Conservation (phyloP, 2,113 vertebrate genomes). For the Lophius piscatorius region DNA sequence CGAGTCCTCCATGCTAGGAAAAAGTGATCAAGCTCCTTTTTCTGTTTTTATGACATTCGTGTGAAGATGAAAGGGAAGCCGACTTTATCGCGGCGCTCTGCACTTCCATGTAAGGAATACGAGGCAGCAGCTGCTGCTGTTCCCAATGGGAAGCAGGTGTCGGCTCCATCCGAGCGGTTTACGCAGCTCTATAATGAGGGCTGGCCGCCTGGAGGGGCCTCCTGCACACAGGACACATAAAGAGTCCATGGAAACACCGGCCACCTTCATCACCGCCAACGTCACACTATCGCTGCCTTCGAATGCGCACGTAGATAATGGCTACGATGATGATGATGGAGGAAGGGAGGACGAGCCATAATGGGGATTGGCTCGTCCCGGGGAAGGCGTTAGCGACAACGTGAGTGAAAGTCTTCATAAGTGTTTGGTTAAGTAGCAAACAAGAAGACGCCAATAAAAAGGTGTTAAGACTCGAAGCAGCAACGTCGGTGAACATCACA, state of each 20-base stretch:
- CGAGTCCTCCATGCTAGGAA: conserved; percentile 44
- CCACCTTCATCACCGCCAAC: conserved; percentile 23
- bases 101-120: conserved; percentile 57
- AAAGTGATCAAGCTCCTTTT: conserved; percentile 48
- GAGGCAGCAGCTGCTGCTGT: conserved; percentile 34
- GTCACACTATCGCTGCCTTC: conserved; percentile 14
- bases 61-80: conserved; percentile 70
- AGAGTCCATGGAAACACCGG: conserved; percentile 48
- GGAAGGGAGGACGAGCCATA: too few relatives aligned
- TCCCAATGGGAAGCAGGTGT: conserved; percentile 79
- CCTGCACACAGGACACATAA: conserved; percentile 59
- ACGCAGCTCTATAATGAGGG: conserved; percentile 69
- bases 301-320: neutral
- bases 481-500: neutral
- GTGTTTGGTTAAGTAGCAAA: neutral
- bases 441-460: conserved; percentile 1
- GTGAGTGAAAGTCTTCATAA: neutral
- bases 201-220: conserved; percentile 52
- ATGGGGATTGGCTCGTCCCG: too few relatives aligned
- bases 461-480: conserved; percentile 17
- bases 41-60: conserved; percentile 61
- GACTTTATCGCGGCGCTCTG: conserved; percentile 48
- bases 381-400: too few relatives aligned
- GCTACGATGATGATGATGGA: too few relatives aligned
- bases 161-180: conserved; percentile 49